Evolutionary conservation across 2,888 invertebrate species (phyloP).

Genomic region (Catocala sponsa): DNA sequence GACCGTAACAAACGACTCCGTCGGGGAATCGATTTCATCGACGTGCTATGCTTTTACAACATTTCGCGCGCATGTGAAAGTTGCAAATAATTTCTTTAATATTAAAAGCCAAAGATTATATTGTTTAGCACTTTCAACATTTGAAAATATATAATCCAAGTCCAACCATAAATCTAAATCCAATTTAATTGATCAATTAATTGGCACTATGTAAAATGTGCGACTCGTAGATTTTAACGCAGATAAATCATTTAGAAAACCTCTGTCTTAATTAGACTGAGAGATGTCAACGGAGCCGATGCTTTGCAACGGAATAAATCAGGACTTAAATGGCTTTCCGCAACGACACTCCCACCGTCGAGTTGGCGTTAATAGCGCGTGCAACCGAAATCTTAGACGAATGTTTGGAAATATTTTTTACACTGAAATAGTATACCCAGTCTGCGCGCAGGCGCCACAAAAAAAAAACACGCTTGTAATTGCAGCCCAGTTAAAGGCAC

Average conservation of each 20-base stretch:
- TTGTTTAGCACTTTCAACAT: too few species aligned
- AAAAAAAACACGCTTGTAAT: conserved; percentile 65
- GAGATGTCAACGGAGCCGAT: conserved; percentile 78
- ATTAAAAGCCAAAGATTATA: background rate
- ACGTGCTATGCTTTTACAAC: conserved; percentile 25
- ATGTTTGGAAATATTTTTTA: conserved; percentile 78
- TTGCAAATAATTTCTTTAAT: conserved; percentile 7
- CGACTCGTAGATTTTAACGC: conserved; percentile 58
- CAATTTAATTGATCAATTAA: conserved; percentile 51
- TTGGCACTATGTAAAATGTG: conserved; percentile 40
- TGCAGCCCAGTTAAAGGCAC: conserved; percentile 61
- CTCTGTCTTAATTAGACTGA: conserved; percentile 80
- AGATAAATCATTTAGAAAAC: conserved; percentile 76
- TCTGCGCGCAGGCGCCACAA: conserved; percentile 75
- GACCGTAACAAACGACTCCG: conserved; percentile 72
- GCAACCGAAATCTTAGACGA: conserved; percentile 82
- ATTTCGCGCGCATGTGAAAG: conserved; percentile 10
- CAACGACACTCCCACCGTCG: conserved; percentile 83
- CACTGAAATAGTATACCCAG: conserved; percentile 71
- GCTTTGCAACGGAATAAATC: conserved; percentile 79
- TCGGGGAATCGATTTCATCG: conserved; percentile 58
- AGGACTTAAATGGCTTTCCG: conserved; percentile 83
- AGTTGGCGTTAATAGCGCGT: conserved; percentile 86
- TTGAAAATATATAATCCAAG: background rate
- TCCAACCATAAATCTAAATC: conserved; percentile 28